Conservation (phyloP, 2,888 invertebrate species). For the Machimus atricapillus region DNA sequence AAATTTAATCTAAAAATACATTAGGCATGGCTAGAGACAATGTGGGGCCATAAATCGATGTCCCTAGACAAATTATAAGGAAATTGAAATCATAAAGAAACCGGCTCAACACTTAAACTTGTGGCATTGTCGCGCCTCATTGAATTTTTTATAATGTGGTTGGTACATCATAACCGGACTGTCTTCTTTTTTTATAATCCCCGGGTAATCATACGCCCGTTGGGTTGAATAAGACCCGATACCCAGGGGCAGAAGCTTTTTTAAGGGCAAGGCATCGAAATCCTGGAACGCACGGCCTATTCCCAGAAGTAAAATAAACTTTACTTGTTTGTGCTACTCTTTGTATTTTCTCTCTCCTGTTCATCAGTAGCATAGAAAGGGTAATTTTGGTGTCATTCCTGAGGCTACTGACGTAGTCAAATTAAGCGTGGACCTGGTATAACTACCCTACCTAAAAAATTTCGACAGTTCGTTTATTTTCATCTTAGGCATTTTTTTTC, state of each 20-base stretch:
- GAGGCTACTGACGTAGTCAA: not conserved
- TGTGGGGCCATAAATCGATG: not conserved
- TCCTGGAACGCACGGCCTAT: not conserved
- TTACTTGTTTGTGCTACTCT: not conserved
- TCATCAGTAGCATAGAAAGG: not conserved
- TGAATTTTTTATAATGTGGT: slow-evolving; percentile 21
- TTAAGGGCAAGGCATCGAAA: not conserved
- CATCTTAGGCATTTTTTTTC: not conserved
- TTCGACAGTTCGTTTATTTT: slow-evolving; percentile 8
- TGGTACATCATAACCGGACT: not conserved
- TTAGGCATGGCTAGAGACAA: not conserved
- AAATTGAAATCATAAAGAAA: not conserved
- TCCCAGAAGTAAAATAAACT: slow-evolving; percentile 6
- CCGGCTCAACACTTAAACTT: not conserved
- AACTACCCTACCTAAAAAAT: not conserved
- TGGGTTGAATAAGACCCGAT: not conserved
- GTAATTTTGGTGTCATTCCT: not conserved
- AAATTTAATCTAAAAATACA: not conserved
- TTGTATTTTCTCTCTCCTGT: not conserved
- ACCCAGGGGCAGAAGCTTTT: not conserved
- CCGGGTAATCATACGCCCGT: not conserved
- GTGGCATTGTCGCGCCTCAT: not conserved
- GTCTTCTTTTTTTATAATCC: not conserved
- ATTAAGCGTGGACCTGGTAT: not conserved
- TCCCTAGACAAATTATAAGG: slow-evolving; percentile 8